Percentiles rank a stretch among this genome's conserved stretches.
phyloP scores from a whole-genome alignment of 2,888 invertebrate genomes.

The Lymantria monacha region DNA sequence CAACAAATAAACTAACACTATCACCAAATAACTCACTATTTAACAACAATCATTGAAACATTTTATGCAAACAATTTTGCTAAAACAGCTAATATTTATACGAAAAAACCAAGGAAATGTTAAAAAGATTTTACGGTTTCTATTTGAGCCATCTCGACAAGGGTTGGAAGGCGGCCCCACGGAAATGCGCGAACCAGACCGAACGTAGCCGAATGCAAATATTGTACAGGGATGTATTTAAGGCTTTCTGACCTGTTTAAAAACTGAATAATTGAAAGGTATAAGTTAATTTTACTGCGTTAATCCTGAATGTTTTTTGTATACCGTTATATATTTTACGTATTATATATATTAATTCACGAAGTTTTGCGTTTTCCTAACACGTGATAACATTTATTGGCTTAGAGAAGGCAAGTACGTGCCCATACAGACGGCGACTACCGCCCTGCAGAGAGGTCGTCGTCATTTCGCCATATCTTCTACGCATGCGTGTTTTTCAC shows the following conservation, averaged over 20 bases:
- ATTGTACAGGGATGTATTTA: conserved; percentile 53
- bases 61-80: conserved; percentile 48
- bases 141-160: conserved; percentile 63
- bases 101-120: conserved; percentile 51
- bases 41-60: conserved; percentile 30
- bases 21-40: conserved; percentile 50
- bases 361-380: background rate
- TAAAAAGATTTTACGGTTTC: conserved; percentile 70
- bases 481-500: conserved; percentile 71
- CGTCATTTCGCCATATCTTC: conserved; percentile 65
- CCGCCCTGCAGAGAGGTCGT: conserved; percentile 69
- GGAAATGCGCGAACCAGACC: conserved; percentile 69
- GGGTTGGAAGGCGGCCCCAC: conserved; percentile 68
- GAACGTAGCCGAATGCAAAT: conserved; percentile 72
- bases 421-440: conserved; percentile 44
- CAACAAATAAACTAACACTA: conserved; percentile 60
- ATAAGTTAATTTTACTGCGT: background rate
- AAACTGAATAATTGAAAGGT: background rate
- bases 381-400: background rate
- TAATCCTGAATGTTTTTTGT: background rate
- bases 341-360: background rate
- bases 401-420: conserved; percentile 33
- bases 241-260: conserved; percentile 20
- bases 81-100: conserved; percentile 46
- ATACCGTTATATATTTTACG: background rate